Conservation (phyloP, 2,113 vertebrate genomes). For the Poecilia latipinna region DNA sequence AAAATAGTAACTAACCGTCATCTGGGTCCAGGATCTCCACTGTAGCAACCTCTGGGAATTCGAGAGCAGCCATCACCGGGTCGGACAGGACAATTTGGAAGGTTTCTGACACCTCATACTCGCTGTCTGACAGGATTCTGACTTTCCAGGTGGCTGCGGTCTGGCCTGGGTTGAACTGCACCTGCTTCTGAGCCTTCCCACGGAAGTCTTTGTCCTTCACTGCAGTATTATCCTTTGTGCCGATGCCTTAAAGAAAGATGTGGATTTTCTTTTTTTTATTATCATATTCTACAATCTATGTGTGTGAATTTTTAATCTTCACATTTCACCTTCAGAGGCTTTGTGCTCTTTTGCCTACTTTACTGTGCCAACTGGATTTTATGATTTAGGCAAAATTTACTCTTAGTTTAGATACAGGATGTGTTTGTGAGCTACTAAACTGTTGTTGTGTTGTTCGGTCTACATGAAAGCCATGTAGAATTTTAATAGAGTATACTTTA, state of each 20-base stretch:
- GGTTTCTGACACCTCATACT: conserved; percentile 87
- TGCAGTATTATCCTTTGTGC: conserved; percentile 89
- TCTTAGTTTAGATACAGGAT: not conserved
- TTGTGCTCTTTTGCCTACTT: not conserved
- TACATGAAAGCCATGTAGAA: not conserved
- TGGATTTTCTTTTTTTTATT: not conserved
- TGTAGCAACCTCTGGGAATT: conserved; percentile 82
- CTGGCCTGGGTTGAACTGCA: conserved; percentile 97
- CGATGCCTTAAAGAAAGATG: conserved; percentile 82
- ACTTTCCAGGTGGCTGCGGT: conserved; percentile 89
- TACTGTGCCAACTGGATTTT: not conserved
- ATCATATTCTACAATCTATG: not conserved
- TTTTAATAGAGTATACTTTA: not conserved
- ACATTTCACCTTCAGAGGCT: not conserved
- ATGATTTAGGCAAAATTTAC: not conserved
- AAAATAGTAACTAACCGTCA: conserved; percentile 84
- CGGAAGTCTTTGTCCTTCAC: conserved; percentile 90
- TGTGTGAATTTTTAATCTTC: not conserved
- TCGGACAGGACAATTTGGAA: conserved; percentile 93
- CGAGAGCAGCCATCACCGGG: conserved; percentile 90
- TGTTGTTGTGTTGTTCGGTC: not conserved
- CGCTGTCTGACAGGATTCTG: conserved; percentile 84
- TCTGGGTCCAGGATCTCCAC: conserved; percentile 93
- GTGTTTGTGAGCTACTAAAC: not conserved
- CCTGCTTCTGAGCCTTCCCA: conserved; percentile 93